Percentiles rank a stretch among this genome's conserved stretches.
phyloP scores from a whole-genome alignment of 2,888 invertebrate species.

The Cyclophora punctaria region DNA sequence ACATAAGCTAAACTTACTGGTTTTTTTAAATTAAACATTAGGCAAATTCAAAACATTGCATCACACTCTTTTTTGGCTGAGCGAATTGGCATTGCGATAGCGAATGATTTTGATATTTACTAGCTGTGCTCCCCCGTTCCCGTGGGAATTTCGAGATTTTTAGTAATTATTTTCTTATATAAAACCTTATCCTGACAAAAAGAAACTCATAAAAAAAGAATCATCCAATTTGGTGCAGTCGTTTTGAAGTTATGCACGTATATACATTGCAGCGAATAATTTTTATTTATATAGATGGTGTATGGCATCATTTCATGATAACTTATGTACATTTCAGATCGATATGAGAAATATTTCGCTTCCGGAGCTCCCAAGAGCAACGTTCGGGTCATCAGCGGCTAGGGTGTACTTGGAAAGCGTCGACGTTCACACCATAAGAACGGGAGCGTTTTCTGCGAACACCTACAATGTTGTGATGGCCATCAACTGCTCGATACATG shows the following conservation, averaged over 20 bases:
- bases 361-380: slow-evolving; percentile 73
- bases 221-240: too few species aligned
- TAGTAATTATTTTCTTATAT: too few species aligned
- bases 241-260: too few species aligned
- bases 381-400: slow-evolving; percentile 79
- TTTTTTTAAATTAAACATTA: too few species aligned
- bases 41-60: not conserved
- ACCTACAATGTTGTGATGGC: slow-evolving; percentile 78
- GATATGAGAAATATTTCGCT: slow-evolving; percentile 76
- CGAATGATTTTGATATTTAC: slow-evolving; percentile 10
- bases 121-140: not conserved
- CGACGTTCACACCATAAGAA: slow-evolving; percentile 71
- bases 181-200: too few species aligned
- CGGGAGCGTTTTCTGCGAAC: slow-evolving; percentile 80
- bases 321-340: slow-evolving; percentile 68
- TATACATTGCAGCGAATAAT: too few species aligned
- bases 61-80: slow-evolving; percentile 8
- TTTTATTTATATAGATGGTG: not conserved
- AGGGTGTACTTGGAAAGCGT: slow-evolving; percentile 70
- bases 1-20: not conserved
- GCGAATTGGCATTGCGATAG: slow-evolving; percentile 13
- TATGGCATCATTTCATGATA: not conserved
- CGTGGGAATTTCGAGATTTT: too few species aligned
- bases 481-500: slow-evolving; percentile 75
- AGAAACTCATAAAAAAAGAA: too few species aligned